Evolutionary conservation across 2,888 invertebrate genomes (phyloP).

Genomic region (Hyppa rectilinea): DNA sequence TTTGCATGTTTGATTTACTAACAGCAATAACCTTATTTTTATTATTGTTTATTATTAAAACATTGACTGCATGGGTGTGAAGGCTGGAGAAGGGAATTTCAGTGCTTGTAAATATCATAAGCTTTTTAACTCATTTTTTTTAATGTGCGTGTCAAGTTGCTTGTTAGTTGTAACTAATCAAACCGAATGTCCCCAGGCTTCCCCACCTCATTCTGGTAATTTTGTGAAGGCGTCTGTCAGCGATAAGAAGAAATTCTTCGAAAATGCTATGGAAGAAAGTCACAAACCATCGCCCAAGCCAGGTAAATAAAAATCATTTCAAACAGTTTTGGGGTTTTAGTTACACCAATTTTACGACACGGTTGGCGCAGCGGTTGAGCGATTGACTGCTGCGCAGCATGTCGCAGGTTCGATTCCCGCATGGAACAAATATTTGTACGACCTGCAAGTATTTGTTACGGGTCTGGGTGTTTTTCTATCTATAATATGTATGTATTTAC

Average conservation of each 20-base stretch:
- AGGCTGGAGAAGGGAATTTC: constrained; percentile 84
- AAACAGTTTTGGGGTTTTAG: background rate
- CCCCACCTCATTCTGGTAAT: constrained; percentile 93
- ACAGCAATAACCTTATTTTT: constrained; percentile 78
- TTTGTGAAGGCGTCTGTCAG: constrained; percentile 96
- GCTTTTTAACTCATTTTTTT: constrained; percentile 83
- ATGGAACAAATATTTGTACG: no score
- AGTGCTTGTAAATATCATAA: constrained; percentile 87
- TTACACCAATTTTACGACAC: no score
- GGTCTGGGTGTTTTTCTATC: no score
- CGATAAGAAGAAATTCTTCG: constrained; percentile 98
- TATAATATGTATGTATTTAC: no score
- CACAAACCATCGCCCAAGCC: constrained; percentile 96
- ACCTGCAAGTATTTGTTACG: no score
- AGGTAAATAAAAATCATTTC: constrained; percentile 87
- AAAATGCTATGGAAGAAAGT: constrained; percentile 98
- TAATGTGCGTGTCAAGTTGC: constrained; percentile 3
- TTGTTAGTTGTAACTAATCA: constrained; percentile 61
- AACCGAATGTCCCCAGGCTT: constrained; percentile 82
- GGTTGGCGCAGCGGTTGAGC: no score
- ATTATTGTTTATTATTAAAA: constrained; percentile 75
- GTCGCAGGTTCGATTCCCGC: no score
- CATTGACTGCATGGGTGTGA: constrained; percentile 88
- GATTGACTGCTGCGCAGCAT: no score
- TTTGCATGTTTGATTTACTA: constrained; percentile 87